phyloP scores from a whole-genome alignment of 2,888 invertebrate genomes.

The Silvanus unidentatus region DNA sequence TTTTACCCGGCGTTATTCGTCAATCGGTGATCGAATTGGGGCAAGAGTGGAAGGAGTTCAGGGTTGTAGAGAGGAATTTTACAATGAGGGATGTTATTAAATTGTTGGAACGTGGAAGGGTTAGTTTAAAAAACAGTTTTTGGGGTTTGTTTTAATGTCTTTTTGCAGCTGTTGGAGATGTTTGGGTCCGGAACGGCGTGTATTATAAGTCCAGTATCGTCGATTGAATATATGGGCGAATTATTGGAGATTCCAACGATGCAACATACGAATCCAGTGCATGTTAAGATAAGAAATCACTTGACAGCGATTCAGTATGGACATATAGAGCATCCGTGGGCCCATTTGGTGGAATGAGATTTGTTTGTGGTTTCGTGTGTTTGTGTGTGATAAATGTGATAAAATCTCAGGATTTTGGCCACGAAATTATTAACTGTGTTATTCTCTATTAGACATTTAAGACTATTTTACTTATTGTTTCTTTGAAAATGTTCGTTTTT shows the following conservation, averaged over 20 bases:
- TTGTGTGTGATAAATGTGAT: too few relatives aligned
- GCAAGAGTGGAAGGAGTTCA: slow-evolving; percentile 79
- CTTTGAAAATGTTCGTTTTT: too few relatives aligned
- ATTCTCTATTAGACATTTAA: too few relatives aligned
- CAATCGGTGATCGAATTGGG: slow-evolving; percentile 78
- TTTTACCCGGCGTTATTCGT: slow-evolving; percentile 91
- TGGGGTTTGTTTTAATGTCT: slow-evolving; percentile 24
- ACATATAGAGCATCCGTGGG: slow-evolving; percentile 75
- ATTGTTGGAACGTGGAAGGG: slow-evolving; percentile 73
- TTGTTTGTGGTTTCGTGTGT: too few relatives aligned
- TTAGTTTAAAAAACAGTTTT: slow-evolving; percentile 46
- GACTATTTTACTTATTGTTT: too few relatives aligned
- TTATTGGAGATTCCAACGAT: slow-evolving; percentile 67
- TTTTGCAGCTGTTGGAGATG: slow-evolving; percentile 79
- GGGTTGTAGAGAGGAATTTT: slow-evolving; percentile 71
- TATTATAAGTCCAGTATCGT: slow-evolving; percentile 85
- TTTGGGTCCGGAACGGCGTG: slow-evolving; percentile 99
- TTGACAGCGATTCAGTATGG: slow-evolving; percentile 89
- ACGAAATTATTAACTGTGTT: too few relatives aligned
- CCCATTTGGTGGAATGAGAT: slow-evolving; percentile 55
- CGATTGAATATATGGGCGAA: slow-evolving; percentile 71
- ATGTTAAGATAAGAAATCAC: slow-evolving; percentile 65
- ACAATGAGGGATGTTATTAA: slow-evolving; percentile 78
- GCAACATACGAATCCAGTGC: slow-evolving; percentile 67
- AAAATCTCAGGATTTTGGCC: too few relatives aligned